Conservation (phyloP, 2,113 vertebrate species). For the Sitta europaea region DNA sequence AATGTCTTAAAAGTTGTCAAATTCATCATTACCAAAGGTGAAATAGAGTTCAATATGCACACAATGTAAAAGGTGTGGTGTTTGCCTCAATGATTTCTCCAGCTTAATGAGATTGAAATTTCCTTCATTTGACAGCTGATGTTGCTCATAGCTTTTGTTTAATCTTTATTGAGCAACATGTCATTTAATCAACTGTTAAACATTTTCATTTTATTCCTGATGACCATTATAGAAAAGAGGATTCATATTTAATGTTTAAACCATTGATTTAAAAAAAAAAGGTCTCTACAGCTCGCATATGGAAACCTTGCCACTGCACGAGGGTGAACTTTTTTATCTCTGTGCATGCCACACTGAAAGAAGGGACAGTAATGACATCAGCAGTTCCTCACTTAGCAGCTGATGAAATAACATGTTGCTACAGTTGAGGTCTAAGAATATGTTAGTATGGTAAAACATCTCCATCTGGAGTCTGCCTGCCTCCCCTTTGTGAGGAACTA, state of each 20-base stretch:
- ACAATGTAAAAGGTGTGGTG: not conserved
- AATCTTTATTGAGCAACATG: not conserved
- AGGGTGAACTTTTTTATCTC: not conserved
- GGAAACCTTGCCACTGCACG: not conserved
- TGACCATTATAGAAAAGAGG: not conserved
- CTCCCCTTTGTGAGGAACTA: not conserved
- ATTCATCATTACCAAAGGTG: not conserved
- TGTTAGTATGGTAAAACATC: not conserved
- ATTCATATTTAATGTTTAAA: conserved; percentile 15
- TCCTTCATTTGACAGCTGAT: not conserved
- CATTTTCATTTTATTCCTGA: not conserved
- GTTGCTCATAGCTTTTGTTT: not conserved
- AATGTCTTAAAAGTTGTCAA: not conserved
- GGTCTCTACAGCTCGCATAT: rapidly evolving
- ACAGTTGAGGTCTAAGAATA: not conserved
- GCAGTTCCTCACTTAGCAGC: not conserved
- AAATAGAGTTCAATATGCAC: not conserved
- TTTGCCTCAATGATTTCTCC: not conserved
- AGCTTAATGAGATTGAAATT: not conserved
- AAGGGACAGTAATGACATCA: not conserved
- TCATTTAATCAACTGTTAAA: not conserved
- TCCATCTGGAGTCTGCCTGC: not conserved
- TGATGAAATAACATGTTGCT: not conserved
- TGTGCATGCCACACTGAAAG: not conserved
- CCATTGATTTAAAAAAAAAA: not conserved